phyloP scores from a whole-genome alignment of 2,113 vertebrate genomes.

The Cepphus grylle region DNA sequence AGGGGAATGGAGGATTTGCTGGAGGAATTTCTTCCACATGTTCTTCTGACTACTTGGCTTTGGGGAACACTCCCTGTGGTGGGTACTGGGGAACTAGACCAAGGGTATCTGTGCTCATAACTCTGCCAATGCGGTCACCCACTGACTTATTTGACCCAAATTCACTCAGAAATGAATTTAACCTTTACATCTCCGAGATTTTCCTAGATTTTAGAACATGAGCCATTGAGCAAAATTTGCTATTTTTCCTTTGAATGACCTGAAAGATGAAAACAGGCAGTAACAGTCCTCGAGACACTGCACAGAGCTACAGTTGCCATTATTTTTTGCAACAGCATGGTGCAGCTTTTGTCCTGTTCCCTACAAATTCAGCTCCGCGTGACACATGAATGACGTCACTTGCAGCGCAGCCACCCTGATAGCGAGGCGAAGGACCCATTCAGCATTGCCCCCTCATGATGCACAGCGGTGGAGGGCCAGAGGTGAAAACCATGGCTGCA shows the following conservation, averaged over 20 bases:
- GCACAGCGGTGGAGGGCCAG: neutral
- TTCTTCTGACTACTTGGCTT: neutral
- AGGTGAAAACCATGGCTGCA: neutral
- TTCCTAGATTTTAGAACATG: neutral
- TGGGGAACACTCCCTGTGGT: neutral
- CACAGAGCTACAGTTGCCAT: neutral
- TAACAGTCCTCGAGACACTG: neutral
- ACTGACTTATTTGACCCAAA: neutral
- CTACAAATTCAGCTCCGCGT: neutral
- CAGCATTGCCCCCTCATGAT: neutral
- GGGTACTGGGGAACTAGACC: neutral
- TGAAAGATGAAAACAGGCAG: neutral
- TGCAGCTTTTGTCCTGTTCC: neutral
- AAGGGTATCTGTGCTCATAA: neutral
- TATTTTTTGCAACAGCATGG: neutral
- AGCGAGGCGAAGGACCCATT: neutral
- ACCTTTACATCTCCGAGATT: neutral
- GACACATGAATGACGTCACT: neutral
- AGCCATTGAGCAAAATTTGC: neutral
- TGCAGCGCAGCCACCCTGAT: neutral
- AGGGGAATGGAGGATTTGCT: neutral
- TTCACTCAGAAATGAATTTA: neutral
- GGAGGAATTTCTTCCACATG: fast-evolving
- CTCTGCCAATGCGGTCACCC: neutral
- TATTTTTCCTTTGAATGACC: neutral